Percentiles rank a stretch among this genome's conserved stretches.
phyloP scores from a whole-genome alignment of 2,888 invertebrate genomes.

The Caenorhabditis uteleia region DNA sequence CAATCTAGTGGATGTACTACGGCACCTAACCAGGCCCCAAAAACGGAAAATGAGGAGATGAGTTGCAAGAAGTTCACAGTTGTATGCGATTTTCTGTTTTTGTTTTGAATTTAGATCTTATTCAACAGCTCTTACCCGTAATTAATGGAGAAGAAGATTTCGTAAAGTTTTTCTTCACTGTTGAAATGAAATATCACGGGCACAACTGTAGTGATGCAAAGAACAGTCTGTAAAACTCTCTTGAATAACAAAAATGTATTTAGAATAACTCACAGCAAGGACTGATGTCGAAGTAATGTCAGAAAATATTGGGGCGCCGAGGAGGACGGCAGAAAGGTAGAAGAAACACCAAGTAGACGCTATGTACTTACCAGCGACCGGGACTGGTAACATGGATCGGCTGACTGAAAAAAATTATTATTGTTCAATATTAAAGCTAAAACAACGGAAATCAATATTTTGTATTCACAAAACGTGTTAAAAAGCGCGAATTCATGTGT shows the following conservation, averaged over 20 bases:
- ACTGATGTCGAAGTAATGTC: constrained; percentile 21
- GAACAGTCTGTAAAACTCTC: constrained; percentile 18
- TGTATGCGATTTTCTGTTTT: too few species aligned
- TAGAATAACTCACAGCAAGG: constrained; percentile 24
- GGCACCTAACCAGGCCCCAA: constrained; percentile 85
- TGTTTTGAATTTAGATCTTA: too few species aligned
- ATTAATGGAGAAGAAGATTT: constrained; percentile 4
- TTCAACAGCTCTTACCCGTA: constrained; percentile 14
- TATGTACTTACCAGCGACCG: constrained; percentile 5
- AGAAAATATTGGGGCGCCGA: constrained; percentile 54
- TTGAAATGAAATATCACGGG: too few species aligned
- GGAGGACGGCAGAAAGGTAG: constrained; percentile 40
- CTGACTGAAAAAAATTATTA: not conserved
- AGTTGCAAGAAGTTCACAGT: not conserved
- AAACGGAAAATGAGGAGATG: constrained; percentile 69
- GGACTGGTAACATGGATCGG: constrained; percentile 8
- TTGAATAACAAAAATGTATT: constrained; percentile 10
- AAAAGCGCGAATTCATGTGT: too few species aligned
- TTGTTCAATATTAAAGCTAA: too few species aligned
- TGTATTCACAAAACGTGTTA: too few species aligned
- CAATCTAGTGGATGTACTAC: constrained; percentile 87
- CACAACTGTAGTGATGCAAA: constrained; percentile 8
- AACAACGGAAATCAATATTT: too few species aligned
- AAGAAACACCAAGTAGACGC: constrained; percentile 7
- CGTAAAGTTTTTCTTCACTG: too few species aligned